Evolutionary conservation across 2,888 invertebrate species (phyloP).

Genomic region (Hirtodrosophila histrioides): DNA sequence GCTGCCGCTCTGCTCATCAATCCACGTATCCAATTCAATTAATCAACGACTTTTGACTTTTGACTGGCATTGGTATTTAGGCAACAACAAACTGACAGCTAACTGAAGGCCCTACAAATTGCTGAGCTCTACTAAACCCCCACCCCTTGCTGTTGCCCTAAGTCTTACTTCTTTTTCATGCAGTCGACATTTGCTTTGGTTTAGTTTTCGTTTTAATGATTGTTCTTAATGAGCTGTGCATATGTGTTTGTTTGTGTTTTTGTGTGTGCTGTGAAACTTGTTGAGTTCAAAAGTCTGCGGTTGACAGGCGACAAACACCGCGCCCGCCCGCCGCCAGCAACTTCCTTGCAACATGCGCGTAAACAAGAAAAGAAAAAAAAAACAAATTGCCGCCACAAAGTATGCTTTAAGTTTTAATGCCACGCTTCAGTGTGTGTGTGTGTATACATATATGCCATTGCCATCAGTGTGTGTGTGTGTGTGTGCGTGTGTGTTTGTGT

Average conservation of each 20-base stretch:
- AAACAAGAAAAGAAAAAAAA: not conserved
- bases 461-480: conserved; percentile 8
- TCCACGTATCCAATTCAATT: conserved; percentile 65
- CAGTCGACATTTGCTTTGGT: conserved; percentile 20
- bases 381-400: conserved; percentile 45
- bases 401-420: conserved; percentile 60
- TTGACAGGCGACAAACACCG: conserved; percentile 33
- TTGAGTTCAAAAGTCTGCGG: conserved; percentile 53
- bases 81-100: conserved; percentile 29
- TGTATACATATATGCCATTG: not conserved
- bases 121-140: not conserved
- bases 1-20: no score
- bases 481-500: conserved; percentile 7
- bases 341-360: no score
- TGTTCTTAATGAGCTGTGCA: conserved; percentile 36
- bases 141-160: not conserved
- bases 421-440: conserved; percentile 7
- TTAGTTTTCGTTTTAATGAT: conserved; percentile 40
- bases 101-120: conserved; percentile 48
- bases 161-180: conserved; percentile 6
- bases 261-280: conserved; percentile 41
- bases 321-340: not conserved
- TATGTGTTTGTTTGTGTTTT: conserved; percentile 6
- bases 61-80: conserved; percentile 1
- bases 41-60: conserved; percentile 61